Base-by-base conservation (phyloP, 2,888 invertebrate species). In the Dichetophora obliterata region DNA sequence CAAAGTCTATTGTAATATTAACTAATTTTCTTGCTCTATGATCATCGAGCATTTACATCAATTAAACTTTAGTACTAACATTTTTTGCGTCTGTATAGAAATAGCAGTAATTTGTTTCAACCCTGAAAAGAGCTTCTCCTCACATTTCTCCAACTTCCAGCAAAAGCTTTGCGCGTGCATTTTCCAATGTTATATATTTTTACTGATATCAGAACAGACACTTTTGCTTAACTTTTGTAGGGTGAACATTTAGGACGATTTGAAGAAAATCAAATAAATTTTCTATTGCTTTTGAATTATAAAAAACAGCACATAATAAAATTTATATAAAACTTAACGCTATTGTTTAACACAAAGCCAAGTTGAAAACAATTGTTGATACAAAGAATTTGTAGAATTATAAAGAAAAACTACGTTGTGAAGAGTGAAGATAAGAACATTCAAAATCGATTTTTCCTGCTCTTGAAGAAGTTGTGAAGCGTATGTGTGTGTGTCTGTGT, bases 141-240 rank as follows among this genome's bases (percentile, higher is more conserved):
- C 14, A 43, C 11, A 43, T 11, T 43, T 43, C 43, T 43, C 43
- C 43, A 43, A 43, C 43, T 43, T 43, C 43, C 43, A 43, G 34
- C 37, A 16, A 66, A 37, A 66, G 75, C 75, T 66, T 27, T 43
- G 6, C 27, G 24, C 34, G 19, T 75, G 66, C 71, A 76, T 71
- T 71, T 75, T 63, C 75, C 63, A 70, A 59, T 76, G 75, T 61
- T 76, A 70, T 54, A 76, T 71, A 54, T 71, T 76, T 66, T 65
- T n/a, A 43, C 16, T 63, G 65, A 70, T 65, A 71, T 54, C 54
- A 63, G 48, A 63, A 65, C 54, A 71, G 75, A 37, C 69, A 37
- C n/a, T 72, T 72, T 43, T 43, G 16, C 24, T 11, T 11, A 34
- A 65, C 2, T 74, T 65, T 63, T 74, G 19, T 22, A 31, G 31